Evolutionary conservation across 2,888 invertebrate species (phyloP).

Genomic region (Drosophila ochracea): DNA sequence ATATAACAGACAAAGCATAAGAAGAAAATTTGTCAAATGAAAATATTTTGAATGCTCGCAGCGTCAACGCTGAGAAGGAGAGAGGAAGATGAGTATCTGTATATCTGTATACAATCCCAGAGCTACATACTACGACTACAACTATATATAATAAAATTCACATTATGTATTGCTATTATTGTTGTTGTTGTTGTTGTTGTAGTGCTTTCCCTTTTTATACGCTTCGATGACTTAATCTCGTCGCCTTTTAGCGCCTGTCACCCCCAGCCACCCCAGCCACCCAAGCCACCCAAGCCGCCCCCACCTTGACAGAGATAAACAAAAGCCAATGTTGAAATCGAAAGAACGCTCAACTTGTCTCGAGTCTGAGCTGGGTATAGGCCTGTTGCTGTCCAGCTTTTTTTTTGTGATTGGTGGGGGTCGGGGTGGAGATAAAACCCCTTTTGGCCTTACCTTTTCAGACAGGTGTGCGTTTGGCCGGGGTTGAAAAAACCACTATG

Average conservation of each 20-base stretch:
- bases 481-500: slow-evolving; percentile 13
- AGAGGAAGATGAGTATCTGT: slow-evolving; percentile 27
- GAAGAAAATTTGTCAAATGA: slow-evolving; percentile 72
- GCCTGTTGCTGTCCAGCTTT: slow-evolving; percentile 34
- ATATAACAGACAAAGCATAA: slow-evolving; percentile 16
- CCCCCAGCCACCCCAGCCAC: slow-evolving; percentile 1
- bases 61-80: slow-evolving; percentile 22
- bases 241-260: slow-evolving; percentile 79
- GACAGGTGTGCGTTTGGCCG: slow-evolving; percentile 60
- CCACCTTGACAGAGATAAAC: slow-evolving; percentile 34
- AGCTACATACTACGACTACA: neutral
- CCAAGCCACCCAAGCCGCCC: neutral
- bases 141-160: slow-evolving; percentile 54
- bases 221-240: slow-evolving; percentile 80
- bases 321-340: slow-evolving; percentile 44
- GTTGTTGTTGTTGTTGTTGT: slow-evolving; percentile 33
- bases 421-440: slow-evolving; percentile 28
- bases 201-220: slow-evolving; percentile 55
- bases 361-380: slow-evolving; percentile 11
- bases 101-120: slow-evolving; percentile 11
- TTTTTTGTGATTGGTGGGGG: neutral
- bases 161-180: slow-evolving; percentile 37
- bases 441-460: slow-evolving; percentile 46
- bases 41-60: slow-evolving; percentile 70
- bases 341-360: slow-evolving; percentile 57